phyloP scores from a whole-genome alignment of 1,140 invertebrate species.

The Bombus superbus region DNA sequence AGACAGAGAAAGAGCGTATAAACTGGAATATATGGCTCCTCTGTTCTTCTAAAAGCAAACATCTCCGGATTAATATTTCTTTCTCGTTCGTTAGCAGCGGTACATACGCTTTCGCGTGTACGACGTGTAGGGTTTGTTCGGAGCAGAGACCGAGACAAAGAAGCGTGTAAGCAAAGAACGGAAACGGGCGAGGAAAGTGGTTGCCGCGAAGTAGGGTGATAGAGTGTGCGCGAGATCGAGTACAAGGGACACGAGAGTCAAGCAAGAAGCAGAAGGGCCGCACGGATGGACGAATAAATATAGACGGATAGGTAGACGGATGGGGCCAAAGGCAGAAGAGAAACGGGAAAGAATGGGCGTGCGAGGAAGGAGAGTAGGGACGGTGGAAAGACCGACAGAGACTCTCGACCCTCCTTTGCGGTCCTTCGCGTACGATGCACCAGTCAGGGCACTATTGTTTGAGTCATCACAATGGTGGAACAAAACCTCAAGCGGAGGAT shows the following conservation, averaged over 20 bases:
- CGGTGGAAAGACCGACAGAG: conserved; percentile 5
- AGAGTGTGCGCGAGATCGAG: neutral
- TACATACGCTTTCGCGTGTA: neutral
- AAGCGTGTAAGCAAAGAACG: neutral
- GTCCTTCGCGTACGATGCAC: conserved; percentile 54
- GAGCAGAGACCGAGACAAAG: neutral
- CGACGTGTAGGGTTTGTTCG: too few species aligned
- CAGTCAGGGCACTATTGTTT: conserved; percentile 75
- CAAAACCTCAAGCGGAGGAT: conserved; percentile 76
- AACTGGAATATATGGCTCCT: neutral
- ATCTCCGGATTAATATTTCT: neutral
- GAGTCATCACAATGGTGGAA: conserved; percentile 78
- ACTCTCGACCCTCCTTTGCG: conserved; percentile 50
- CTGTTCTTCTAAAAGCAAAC: neutral
- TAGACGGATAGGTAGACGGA: neutral
- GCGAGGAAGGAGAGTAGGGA: neutral
- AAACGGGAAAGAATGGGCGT: neutral
- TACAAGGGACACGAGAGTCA: too few species aligned
- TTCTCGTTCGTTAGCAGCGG: neutral
- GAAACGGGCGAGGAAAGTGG: neutral
- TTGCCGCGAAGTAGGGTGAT: neutral
- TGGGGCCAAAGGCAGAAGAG: neutral
- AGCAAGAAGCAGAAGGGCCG: too few species aligned
- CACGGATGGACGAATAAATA: conserved; percentile 13
- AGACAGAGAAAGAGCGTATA: neutral